Percentiles rank a stretch among this genome's conserved stretches.
Conservation (phyloP, 2,113 vertebrate species). For the Pterocles orientalis region DNA sequence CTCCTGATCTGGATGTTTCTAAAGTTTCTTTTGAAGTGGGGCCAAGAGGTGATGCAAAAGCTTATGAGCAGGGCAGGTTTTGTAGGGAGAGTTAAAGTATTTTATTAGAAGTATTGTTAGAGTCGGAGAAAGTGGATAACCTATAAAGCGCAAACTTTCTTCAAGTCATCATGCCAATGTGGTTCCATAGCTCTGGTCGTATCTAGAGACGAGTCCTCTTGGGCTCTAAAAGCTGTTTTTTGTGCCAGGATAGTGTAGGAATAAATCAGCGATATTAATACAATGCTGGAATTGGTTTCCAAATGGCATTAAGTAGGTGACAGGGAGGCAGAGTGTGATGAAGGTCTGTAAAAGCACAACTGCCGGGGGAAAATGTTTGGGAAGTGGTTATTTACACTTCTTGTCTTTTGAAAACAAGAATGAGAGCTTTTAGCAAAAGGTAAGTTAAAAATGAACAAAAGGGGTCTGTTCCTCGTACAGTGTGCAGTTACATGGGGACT, state of each 20-base stretch:
- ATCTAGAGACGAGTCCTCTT: background rate
- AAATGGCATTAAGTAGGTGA: background rate
- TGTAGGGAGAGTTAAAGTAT: background rate
- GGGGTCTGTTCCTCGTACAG: background rate
- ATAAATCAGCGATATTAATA: background rate
- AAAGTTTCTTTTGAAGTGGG: slow-evolving; percentile 32
- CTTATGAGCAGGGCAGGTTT: background rate
- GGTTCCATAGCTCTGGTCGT: background rate
- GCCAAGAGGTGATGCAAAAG: slow-evolving; percentile 33
- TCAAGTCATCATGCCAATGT: background rate
- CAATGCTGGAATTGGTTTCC: background rate
- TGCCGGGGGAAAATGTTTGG: background rate
- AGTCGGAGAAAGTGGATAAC: background rate
- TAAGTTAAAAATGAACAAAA: background rate
- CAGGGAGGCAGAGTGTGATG: background rate
- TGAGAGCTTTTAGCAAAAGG: background rate
- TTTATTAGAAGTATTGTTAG: background rate
- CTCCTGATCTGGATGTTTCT: slow-evolving; percentile 24
- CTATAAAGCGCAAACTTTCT: background rate
- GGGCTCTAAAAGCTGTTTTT: background rate
- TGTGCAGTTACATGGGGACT: background rate
- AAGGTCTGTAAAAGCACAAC: background rate
- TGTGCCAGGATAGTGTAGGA: background rate
- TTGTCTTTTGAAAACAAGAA: background rate
- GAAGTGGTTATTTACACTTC: background rate